phyloP scores from a whole-genome alignment of 2,888 invertebrate species.

The Amphimallon solstitiale region DNA sequence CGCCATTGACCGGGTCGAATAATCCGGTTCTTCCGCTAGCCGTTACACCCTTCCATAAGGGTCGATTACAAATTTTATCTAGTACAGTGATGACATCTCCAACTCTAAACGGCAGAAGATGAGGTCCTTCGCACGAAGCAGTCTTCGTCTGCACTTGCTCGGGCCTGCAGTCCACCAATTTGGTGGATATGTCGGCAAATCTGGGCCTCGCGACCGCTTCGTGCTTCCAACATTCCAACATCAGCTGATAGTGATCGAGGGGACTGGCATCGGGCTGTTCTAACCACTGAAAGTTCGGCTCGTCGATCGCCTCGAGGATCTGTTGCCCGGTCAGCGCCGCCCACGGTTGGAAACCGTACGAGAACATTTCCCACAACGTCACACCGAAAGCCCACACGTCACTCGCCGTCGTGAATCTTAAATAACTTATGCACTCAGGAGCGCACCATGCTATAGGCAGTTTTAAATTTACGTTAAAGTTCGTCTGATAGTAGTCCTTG shows the following conservation, averaged over 20 bases:
- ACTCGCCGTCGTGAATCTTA: constrained; percentile 94
- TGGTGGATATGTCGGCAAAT: constrained; percentile 84
- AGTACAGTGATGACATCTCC: no score
- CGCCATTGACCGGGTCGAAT: constrained; percentile 90
- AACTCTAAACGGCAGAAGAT: constrained; percentile 82
- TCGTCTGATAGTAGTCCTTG: constrained; percentile 98
- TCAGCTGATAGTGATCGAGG: constrained; percentile 87
- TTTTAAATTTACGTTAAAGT: constrained; percentile 96
- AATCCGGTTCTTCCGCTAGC: constrained; percentile 91
- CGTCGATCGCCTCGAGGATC: constrained; percentile 94
- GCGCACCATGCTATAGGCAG: constrained; percentile 99
- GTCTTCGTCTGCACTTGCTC: constrained; percentile 89
- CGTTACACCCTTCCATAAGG: constrained; percentile 91
- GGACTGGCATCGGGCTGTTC: constrained; percentile 96
- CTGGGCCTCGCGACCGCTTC: constrained; percentile 88
- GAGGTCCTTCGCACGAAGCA: constrained; percentile 64
- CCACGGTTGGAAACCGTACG: constrained; percentile 99
- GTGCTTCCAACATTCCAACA: constrained; percentile 97
- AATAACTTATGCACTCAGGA: constrained; percentile 95
- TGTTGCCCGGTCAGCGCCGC: constrained; percentile 88
- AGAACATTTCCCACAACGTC: constrained; percentile 99
- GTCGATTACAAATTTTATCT: constrained; percentile 77
- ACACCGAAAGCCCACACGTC: constrained; percentile 98
- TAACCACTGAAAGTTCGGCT: constrained; percentile 88
- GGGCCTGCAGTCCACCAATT: constrained; percentile 87